phyloP scores from a whole-genome alignment of 1,140 invertebrate species.

The Nephotettix cincticeps region DNA sequence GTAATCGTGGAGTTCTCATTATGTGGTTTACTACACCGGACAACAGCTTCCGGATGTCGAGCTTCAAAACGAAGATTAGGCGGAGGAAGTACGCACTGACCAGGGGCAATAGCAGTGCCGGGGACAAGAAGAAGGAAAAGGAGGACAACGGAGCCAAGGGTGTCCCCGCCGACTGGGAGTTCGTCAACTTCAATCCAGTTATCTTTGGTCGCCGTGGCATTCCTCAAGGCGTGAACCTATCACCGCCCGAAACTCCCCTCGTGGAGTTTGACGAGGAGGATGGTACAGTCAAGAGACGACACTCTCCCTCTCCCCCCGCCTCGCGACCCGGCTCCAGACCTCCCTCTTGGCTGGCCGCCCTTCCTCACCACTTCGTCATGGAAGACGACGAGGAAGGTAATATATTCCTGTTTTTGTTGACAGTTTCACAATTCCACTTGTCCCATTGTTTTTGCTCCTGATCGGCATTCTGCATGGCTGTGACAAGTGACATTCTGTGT shows the following conservation, averaged over 20 bases:
- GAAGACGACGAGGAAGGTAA: conserved; percentile 34
- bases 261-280: conserved; percentile 15
- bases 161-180: conserved; percentile 46
- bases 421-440: background rate
- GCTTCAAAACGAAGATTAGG: conserved; percentile 47
- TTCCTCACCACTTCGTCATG: conserved; percentile 37
- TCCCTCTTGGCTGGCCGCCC: conserved; percentile 38
- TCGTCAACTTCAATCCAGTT: conserved; percentile 48
- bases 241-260: conserved; percentile 23
- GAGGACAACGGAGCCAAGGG: conserved; percentile 12
- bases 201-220: conserved; percentile 38
- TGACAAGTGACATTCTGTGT: no score
- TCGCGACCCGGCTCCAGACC: conserved; percentile 35
- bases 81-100: conserved; percentile 45
- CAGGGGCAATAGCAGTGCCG: conserved; percentile 30
- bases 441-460: no score
- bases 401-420: background rate
- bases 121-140: conserved; percentile 20
- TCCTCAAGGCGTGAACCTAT: conserved; percentile 3
- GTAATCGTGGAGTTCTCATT: background rate
- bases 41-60: conserved; percentile 46
- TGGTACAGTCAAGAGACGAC: conserved; percentile 13
- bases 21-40: conserved; percentile 46
- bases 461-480: no score
- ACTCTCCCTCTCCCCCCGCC: conserved; percentile 30